Conservation (phyloP, 2,113 vertebrate species). For the Mystacornis crossleyi region DNA sequence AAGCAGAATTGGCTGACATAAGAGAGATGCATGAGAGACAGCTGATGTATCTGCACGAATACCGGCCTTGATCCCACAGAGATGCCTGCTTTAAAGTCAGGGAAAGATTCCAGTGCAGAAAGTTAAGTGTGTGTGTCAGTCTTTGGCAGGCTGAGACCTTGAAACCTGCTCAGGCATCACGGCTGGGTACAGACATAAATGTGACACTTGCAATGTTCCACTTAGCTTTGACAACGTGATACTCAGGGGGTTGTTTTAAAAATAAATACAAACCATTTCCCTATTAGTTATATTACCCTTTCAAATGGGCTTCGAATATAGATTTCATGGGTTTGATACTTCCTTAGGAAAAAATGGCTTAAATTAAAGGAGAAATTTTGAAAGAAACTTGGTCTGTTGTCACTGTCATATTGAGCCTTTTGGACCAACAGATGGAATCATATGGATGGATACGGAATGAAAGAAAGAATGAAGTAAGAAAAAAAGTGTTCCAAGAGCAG, state of each 20-base stretch:
- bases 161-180: slow-evolving; percentile 1
- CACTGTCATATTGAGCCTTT: not conserved
- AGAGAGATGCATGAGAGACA: not conserved
- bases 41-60: not conserved
- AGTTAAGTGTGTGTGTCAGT: not conserved
- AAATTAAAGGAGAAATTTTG: not conserved
- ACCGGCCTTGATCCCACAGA: not conserved
- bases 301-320: not conserved
- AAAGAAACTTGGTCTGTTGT: not conserved
- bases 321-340: not conserved
- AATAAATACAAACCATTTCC: not conserved
- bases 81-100: not conserved
- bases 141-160: slow-evolving; percentile 27
- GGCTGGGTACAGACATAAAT: slow-evolving; percentile 23
- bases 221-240: not conserved
- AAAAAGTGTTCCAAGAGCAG: not conserved
- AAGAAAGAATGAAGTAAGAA: not conserved
- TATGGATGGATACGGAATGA: not conserved
- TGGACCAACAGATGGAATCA: not conserved
- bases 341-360: not conserved
- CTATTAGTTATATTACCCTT: not conserved
- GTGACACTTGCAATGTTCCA: slow-evolving; percentile 8
- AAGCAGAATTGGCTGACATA: not conserved
- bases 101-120: not conserved
- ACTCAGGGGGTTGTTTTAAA: not conserved